Conservation (phyloP, 1,140 invertebrate species). For the Microplitis demolitor region DNA sequence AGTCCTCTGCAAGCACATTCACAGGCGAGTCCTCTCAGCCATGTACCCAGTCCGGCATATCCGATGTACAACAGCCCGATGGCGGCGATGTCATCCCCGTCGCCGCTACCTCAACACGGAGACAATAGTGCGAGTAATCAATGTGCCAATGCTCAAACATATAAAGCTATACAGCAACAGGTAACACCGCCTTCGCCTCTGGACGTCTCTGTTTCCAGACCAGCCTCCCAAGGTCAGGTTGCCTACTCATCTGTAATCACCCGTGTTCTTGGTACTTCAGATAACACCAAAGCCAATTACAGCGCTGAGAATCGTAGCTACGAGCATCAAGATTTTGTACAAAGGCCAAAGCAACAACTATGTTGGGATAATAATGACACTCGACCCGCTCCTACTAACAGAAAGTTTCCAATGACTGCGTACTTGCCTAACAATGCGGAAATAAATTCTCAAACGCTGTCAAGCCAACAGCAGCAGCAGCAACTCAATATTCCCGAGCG, state of each 20-base stretch:
- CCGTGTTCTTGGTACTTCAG: constrained; percentile 66
- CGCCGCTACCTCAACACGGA: constrained; percentile 64
- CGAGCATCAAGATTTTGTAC: constrained; percentile 59
- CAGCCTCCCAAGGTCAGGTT: constrained; percentile 68
- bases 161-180: constrained; percentile 62
- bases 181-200: constrained; percentile 71
- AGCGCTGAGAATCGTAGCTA: constrained; percentile 64
- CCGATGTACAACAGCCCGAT: constrained; percentile 79
- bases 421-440: constrained; percentile 39
- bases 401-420: constrained; percentile 42
- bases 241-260: constrained; percentile 77
- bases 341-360: constrained; percentile 40
- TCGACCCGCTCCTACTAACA: constrained; percentile 32
- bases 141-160: constrained; percentile 49
- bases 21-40: constrained; percentile 68
- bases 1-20: constrained; percentile 73
- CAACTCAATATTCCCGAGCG: constrained; percentile 47
- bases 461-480: constrained; percentile 57
- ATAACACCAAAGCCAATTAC: constrained; percentile 63
- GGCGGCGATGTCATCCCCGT: constrained; percentile 73
- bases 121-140: constrained; percentile 54
- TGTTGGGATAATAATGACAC: constrained; percentile 53
- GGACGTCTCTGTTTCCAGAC: constrained; percentile 69
- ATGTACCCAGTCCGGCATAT: constrained; percentile 76
- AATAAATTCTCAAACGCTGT: constrained; percentile 49